Evolutionary conservation across 1,140 invertebrate genomes (phyloP).

Genomic region (Trichogramma pretiosum): DNA sequence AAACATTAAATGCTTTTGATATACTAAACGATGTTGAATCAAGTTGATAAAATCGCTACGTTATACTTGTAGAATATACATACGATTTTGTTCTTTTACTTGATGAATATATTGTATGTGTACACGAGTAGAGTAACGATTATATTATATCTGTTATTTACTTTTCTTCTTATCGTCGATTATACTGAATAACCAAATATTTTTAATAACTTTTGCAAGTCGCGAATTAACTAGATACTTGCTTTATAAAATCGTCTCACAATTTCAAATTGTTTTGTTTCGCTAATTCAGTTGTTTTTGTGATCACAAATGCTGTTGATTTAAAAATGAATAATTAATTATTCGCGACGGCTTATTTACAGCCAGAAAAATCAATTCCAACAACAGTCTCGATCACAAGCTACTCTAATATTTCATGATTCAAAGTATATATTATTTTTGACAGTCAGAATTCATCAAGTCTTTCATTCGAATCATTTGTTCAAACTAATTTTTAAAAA

Average conservation of each 20-base stretch:
- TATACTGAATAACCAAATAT: constrained; percentile 7
- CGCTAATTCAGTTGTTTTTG: too few species aligned
- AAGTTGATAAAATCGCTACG: background rate
- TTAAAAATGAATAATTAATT: too few species aligned
- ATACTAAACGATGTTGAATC: constrained; percentile 4
- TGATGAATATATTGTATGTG: constrained; percentile 9
- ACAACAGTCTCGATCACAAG: constrained; percentile 10
- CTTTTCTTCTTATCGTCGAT: constrained; percentile 9
- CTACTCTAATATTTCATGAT: constrained; percentile 6
- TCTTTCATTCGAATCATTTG: too few species aligned
- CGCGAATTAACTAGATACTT: constrained; percentile 13
- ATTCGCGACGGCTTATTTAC: background rate
- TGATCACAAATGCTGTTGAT: constrained; percentile 10
- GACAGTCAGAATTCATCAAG: too few species aligned
- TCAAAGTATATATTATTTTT: too few species aligned
- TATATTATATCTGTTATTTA: constrained; percentile 3
- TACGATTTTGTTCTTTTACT: constrained; percentile 13
- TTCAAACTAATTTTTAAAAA: constrained; percentile 14
- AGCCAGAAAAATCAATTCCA: constrained; percentile 3
- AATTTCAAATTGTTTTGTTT: constrained; percentile 11
- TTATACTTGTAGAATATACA: constrained; percentile 4
- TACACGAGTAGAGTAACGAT: constrained; percentile 14
- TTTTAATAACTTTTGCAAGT: too few species aligned
- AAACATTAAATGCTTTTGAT: constrained; percentile 9
- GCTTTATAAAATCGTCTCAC: constrained; percentile 8